Evolutionary conservation across 1,140 invertebrate genomes (phyloP).

Genomic region (Drosophila setifemur): DNA sequence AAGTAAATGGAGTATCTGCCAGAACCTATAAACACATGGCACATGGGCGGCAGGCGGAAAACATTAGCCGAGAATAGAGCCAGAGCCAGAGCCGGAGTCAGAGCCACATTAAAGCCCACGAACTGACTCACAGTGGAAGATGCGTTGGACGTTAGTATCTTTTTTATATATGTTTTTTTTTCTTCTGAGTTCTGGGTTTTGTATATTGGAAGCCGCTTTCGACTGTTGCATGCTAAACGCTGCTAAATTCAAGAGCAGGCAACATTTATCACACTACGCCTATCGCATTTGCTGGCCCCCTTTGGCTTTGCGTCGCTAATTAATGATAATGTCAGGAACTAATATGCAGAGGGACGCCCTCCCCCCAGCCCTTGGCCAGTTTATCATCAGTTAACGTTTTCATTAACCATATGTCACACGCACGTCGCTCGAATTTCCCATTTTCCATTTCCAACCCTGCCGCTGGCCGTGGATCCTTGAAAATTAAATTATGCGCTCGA

Average conservation of each 20-base stretch:
- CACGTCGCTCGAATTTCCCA: conserved; percentile 39
- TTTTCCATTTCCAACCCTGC: too few relatives aligned
- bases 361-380: conserved; percentile 11
- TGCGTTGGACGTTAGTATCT: conserved; percentile 56
- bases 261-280: conserved; percentile 66
- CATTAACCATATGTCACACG: conserved; percentile 79
- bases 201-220: conserved; percentile 7
- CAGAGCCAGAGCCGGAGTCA: background rate
- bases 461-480: conserved; percentile 43
- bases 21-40: conserved; percentile 19
- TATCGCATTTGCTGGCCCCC: conserved; percentile 9
- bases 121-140: conserved; percentile 62
- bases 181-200: background rate
- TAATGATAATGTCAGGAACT: conserved; percentile 70
- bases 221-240: conserved; percentile 72
- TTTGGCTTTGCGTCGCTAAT: conserved; percentile 51
- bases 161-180: background rate
- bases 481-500: conserved; percentile 74
- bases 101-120: conserved; percentile 37
- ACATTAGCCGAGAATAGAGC: conserved; percentile 42
- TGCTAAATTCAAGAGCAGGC: conserved; percentile 52
- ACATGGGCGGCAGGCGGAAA: conserved; percentile 62
- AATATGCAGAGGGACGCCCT: conserved; percentile 24
- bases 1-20: conserved; percentile 4
- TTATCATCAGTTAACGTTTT: conserved; percentile 77